Evolutionary conservation across 2,113 vertebrate species (phyloP).

Genomic region (Apeltes quadracus): DNA sequence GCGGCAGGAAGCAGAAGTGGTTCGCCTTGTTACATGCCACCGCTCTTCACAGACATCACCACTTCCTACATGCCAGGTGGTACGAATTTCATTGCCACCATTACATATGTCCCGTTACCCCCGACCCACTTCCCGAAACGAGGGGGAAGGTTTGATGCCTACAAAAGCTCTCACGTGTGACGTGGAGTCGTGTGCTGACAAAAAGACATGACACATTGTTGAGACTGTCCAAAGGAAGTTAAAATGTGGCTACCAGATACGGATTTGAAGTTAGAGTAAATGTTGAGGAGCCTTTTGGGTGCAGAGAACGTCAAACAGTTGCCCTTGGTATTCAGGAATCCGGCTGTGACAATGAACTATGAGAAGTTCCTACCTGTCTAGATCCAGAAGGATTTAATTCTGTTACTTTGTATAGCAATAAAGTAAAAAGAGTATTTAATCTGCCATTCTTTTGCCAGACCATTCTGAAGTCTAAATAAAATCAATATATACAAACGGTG

Average conservation of each 20-base stretch:
- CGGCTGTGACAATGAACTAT: not conserved
- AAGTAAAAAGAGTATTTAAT: constrained; percentile 3
- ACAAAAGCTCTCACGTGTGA: not conserved
- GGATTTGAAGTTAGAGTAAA: constrained; percentile 16
- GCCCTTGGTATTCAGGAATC: not conserved
- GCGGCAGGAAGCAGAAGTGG: constrained; percentile 71
- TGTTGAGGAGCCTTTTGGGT: not conserved
- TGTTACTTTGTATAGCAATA: not conserved
- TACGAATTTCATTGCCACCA: constrained; percentile 65
- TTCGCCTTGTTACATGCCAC: constrained; percentile 52
- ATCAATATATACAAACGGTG: too few relatives aligned
- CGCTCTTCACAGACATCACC: constrained; percentile 48
- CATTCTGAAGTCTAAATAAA: not conserved
- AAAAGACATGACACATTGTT: not conserved
- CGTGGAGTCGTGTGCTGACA: too few relatives aligned
- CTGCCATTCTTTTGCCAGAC: constrained; percentile 5
- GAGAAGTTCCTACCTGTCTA: not conserved
- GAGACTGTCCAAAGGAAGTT: not conserved
- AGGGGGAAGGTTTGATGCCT: not conserved
- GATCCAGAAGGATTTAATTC: not conserved
- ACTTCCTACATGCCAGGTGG: constrained; percentile 62
- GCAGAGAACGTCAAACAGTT: not conserved
- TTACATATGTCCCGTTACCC: not conserved
- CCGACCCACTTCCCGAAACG: constrained; percentile 48
- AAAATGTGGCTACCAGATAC: not conserved